Evolutionary conservation across 2,888 invertebrate species (phyloP).

Genomic region (Pharmacophagus antenor): DNA sequence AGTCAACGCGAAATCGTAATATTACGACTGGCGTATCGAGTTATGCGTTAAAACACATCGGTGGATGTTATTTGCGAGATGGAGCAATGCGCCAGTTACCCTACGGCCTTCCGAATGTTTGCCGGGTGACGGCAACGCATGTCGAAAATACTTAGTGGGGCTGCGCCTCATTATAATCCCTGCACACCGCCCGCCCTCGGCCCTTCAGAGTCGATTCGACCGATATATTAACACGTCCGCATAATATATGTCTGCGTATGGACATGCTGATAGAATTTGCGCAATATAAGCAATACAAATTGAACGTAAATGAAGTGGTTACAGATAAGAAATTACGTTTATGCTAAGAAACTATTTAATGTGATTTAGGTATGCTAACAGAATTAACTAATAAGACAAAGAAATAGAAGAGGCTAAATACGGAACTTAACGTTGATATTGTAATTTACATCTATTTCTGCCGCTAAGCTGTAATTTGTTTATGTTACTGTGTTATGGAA

Average conservation of each 20-base stretch:
- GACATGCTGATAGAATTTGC: conserved; percentile 20
- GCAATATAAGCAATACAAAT: conserved; percentile 3
- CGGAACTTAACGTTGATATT: too few species aligned
- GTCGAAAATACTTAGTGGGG: conserved; percentile 81
- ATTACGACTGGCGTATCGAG: conserved; percentile 33
- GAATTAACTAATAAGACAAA: too few species aligned
- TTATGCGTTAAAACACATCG: conserved; percentile 51
- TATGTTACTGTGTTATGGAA: too few species aligned
- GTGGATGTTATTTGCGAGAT: conserved; percentile 61
- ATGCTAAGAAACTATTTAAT: neutral
- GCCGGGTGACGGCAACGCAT: conserved; percentile 79
- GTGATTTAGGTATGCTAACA: neutral
- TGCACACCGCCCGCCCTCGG: conserved; percentile 56
- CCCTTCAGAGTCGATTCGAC: conserved; percentile 54
- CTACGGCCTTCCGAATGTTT: conserved; percentile 65
- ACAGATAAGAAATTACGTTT: neutral
- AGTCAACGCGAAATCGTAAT: conserved; percentile 3
- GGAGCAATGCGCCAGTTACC: conserved; percentile 58
- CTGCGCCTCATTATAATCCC: conserved; percentile 78
- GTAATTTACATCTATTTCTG: too few species aligned
- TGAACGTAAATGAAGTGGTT: conserved; percentile 6
- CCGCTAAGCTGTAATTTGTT: too few species aligned
- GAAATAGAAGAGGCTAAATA: too few species aligned
- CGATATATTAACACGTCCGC: conserved; percentile 76
- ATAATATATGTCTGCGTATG: conserved; percentile 30